Base-by-base conservation (phyloP, 2,797 vertebrate species). In the Aotus griseimembra region DNA sequence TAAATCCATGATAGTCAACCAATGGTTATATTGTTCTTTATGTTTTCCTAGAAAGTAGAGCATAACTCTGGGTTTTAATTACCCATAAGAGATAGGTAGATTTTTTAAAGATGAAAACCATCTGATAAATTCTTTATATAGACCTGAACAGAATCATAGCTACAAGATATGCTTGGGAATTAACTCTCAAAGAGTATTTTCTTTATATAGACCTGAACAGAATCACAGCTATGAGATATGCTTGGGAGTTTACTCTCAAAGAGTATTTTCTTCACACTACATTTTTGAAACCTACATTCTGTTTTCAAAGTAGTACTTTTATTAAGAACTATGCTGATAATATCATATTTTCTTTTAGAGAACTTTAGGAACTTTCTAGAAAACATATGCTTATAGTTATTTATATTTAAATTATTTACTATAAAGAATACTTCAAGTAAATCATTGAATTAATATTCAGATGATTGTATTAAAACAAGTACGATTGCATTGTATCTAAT, bases 361-460 rank as follows among this genome's bases (percentile, higher is more conserved):
- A 95, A 76, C 20, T 91, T 83, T 55, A 84, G 52, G 72, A 76
- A 46, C 13, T 95, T 92, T 85, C 30, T 64, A 93, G 10, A 85
- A 93, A 57, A 50, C 13, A 72, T 67, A 5, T 90, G 58, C 7
- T 73, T 48, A 70, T 46, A 13, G 12, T 82, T 94, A 26, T 61
- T 92, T n/a, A 81, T 22, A 55, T 55, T 55, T 55, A 52, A 52
- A 20, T 52, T 20, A 55, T 61, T 92, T 39, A 81, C 26, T 77
- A 4, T 84, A 92, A 90, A 84, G 75, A 96, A 95, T 28, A 82
- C 4, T 91, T 92, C 33, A 55, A 80, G 33, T 48, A 57, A 94
- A 94, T 87, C 36, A 55, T 30, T 91, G 20, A 89, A 36, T 89
- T 67, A 90, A 95, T 95, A 30, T 64, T 97, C 10, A 90, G 19